Base-by-base conservation (phyloP, 2,888 invertebrate genomes). In the Disparrhopalites patrizii region DNA sequence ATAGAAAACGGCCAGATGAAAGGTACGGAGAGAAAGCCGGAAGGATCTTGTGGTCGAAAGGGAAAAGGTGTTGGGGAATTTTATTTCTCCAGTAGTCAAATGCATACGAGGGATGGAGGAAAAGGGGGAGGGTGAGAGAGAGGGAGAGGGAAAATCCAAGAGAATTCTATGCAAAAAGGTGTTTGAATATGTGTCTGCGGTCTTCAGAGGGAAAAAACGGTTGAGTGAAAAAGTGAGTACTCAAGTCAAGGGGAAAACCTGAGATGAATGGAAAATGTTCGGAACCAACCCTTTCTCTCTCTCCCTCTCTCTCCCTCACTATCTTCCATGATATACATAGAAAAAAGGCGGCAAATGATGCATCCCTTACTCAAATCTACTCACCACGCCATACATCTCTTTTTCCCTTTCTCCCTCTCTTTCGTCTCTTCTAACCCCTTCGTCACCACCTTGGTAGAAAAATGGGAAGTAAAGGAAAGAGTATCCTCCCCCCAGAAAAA, bases 211-310 rank as follows among this genome's bases (percentile, higher is more conserved):
- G 64, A 30, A 47, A 64, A 64, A 56, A 30, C 20, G 56, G 38
- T 38, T 62, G 62, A 62, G 62, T 54, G 55, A 62, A 62, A 64
- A 56, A 56, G 64, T 57, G 56, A 64, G 65, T 64, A 50, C 20
- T 36, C 25, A 36, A 65, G 65, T 61, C 61, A 61, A 61, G 31
- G 61, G 58, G 51, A 61, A 33, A 61, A 61, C 61, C 61, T 61
- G 61, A 61, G 61, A 61, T 61, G 61, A 61, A 61, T 61, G 61
- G 51, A 50, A 61, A 61, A 61, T 61, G 36, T 31, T 61, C 51
- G 3, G 50, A 33, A 25, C 40, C 38, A n/a, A 3, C 8, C 25
- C n/a, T n/a, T n/a, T n/a, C n/a, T n/a, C n/a, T n/a, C n/a, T n/a
- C n/a, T n/a, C n/a, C n/a, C n/a, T n/a, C n/a, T n/a, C n/a, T n/a